Base-by-base conservation (phyloP, 2,113 vertebrate genomes). In the Cyprinus carpio region DNA sequence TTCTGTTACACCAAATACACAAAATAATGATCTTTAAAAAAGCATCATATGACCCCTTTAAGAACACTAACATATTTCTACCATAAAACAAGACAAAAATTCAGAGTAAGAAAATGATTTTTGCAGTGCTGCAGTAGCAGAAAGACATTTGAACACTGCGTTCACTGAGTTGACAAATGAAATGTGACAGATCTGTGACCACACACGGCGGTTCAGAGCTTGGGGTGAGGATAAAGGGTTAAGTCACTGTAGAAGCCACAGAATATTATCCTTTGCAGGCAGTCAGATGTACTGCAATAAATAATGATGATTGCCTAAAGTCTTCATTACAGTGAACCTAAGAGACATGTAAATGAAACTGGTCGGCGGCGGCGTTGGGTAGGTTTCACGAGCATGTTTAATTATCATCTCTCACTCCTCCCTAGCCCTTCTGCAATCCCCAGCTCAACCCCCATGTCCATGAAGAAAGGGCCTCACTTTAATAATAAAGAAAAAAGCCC, bases 321-420 rank as follows among this genome's bases (percentile, higher is more conserved):
- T 89, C 90, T 91, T 92, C 91, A 92, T 90, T 93, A 90, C 90
- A 91, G 86, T 87, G 75, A 89, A 90, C 91, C 88, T 91, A 83
- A 84, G 85, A 86, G 77, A 87, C 88, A 90, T 81, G 89, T 87
- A 93, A 93, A 92, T 89, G 83, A 88, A 88, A 77, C 64, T 71
- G 87, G 77, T 91, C 60, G 79, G 71, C 79, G 87, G 91, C 86
- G 90, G 77, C 84, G 74, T 60, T 78, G 88, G 90, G 93, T 86
- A 88, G 85, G 87, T 90, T 89, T 87, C 92, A 90, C 86, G 85
- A 88, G 85, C 75, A 84, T 87, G 89, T 94, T 92, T 93, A 93
- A 94, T 94, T 91, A 92, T 90, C 90, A 88, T 91, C 85, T 60
- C 69, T 75, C 31, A 49, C 54, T 64, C 65, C 76, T 81, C 37